Base-by-base conservation (phyloP, 2,797 vertebrate genomes). In the Scleropages formosus region DNA sequence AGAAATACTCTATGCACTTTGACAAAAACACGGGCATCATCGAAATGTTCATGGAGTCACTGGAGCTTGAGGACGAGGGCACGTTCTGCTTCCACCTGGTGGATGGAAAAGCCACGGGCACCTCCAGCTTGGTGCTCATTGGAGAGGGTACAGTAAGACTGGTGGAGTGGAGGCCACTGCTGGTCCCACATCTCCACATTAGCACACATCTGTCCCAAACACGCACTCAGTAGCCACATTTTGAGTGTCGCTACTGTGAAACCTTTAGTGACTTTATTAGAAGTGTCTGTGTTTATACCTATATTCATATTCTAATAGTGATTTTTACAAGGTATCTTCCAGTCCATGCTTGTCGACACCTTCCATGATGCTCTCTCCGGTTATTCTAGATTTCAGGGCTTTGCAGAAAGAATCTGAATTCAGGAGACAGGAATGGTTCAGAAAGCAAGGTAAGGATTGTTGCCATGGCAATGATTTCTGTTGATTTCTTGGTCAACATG, bases 1-100 rank as follows among this genome's bases (percentile, higher is more conserved):
- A 99, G 97, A 99, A 99, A 95, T 98, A 99, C 77, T 94, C 94
- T 77, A 96, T 98, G 95, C 93, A 93, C 73, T 89, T 98, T 62
- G 93, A 99, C 87, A 90, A 89, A 77, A 92, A 89, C 76, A 95
- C 93, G 0, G 95, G 97, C 39, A 92, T 99, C 78, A 89, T 99
- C 77, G 96, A 99, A 86, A 95, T 99, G 96, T 94, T 94, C 82
- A 98, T 98, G 96, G 96, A 99, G 80, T 96, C 90, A 59, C 89
- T 99, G 62, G 94, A 95, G 81, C 91, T 96, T 70, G 94, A 91
- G 0, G 97, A 99, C 81, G 97, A 99, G 87, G 98, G 98, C 76
- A 98, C 96, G 0, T 99, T 95, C 66, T 98, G 96, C 51, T 98
- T 99, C 83, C 95, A 98, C 82, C 88, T 99, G 78, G 94, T 98